Percentiles rank a stretch among this genome's conserved stretches.
Conservation (phyloP, 2,113 vertebrate species). For the Australoheros scitulus region DNA sequence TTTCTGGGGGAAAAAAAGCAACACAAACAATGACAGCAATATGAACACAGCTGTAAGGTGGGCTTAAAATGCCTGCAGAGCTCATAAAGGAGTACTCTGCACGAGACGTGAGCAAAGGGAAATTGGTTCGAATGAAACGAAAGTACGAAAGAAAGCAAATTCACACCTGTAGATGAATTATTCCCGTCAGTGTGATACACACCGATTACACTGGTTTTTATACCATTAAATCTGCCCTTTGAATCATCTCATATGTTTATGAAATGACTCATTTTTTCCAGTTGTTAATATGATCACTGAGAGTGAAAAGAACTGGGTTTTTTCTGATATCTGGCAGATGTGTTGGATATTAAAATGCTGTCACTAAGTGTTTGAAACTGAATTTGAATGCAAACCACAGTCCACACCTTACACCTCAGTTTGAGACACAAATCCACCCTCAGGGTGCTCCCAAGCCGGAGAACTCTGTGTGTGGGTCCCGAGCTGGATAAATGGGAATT, state of each 20-base stretch:
- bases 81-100: conserved; percentile 8
- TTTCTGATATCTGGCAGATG: background rate
- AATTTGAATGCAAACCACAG: background rate
- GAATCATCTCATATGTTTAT: background rate
- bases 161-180: background rate
- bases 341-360: background rate
- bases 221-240: background rate
- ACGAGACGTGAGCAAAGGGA: background rate
- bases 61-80: conserved; percentile 23
- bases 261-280: background rate
- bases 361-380: background rate
- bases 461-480: too few relatives aligned
- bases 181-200: too few relatives aligned
- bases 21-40: conserved; percentile 11
- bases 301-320: background rate
- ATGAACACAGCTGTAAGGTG: conserved; percentile 20
- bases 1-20: background rate
- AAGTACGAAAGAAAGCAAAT: background rate
- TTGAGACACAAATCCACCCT: background rate
- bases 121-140: background rate
- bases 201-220: background rate
- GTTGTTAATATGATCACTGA: background rate
- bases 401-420: background rate
- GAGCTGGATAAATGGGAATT: too few relatives aligned
- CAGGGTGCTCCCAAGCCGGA: too few relatives aligned